Evolutionary conservation across 2,888 invertebrate species (phyloP).

Genomic region (Melieria omissa): DNA sequence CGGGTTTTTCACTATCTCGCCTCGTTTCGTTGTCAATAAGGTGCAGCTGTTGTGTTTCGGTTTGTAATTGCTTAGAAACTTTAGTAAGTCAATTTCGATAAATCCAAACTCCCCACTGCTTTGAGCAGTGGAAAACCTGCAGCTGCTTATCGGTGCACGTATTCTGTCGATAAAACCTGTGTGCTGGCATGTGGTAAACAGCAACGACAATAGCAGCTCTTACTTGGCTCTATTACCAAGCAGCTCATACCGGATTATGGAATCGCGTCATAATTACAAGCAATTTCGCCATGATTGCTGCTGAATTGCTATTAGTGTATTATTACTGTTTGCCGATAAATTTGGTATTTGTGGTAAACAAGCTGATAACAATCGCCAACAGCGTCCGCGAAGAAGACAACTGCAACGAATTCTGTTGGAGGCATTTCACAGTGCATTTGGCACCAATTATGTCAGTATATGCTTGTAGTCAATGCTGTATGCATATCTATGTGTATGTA

Average conservation of each 20-base stretch:
- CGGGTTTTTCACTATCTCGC: too few relatives aligned
- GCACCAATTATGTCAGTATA: too few relatives aligned
- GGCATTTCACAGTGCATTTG: too few relatives aligned
- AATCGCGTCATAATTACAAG: slow-evolving; percentile 38
- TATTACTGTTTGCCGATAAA: slow-evolving; percentile 28
- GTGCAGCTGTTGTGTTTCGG: too few relatives aligned
- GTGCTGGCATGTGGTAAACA: slow-evolving; percentile 44
- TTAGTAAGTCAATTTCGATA: too few relatives aligned
- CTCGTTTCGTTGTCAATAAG: too few relatives aligned
- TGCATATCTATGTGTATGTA: too few relatives aligned
- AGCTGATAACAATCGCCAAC: slow-evolving; percentile 43
- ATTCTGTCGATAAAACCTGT: slow-evolving; percentile 44
- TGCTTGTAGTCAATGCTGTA: neutral
- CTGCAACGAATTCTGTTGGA: too few relatives aligned
- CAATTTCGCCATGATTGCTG: slow-evolving; percentile 38
- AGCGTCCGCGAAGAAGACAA: neutral
- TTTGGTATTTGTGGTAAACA: slow-evolving; percentile 53
- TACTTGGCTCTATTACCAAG: neutral
- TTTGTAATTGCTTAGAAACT: too few relatives aligned
- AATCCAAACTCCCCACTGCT: neutral
- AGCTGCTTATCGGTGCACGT: slow-evolving; percentile 58
- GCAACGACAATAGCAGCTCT: neutral
- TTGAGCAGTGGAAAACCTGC: slow-evolving; percentile 38
- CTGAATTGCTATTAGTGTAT: slow-evolving; percentile 12
- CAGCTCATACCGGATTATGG: slow-evolving; percentile 15